phyloP scores from a whole-genome alignment of 2,797 vertebrate genomes.

The Lemur catta region DNA sequence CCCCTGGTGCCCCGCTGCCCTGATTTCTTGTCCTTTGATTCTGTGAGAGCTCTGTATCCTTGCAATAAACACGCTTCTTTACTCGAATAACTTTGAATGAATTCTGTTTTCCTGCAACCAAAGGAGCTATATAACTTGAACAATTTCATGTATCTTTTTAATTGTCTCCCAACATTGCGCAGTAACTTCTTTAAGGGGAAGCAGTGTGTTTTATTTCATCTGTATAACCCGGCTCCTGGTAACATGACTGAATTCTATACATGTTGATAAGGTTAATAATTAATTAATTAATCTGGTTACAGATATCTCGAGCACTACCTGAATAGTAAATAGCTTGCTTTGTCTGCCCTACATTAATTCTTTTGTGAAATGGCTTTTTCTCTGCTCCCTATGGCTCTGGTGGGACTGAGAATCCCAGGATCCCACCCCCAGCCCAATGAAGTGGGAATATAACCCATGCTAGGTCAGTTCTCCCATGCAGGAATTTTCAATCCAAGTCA shows the following conservation, averaged over 20 bases:
- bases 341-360: neutral
- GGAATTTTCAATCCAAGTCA: neutral
- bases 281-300: neutral
- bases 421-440: neutral
- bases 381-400: neutral
- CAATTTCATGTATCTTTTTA: neutral
- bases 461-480: neutral
- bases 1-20: neutral
- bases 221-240: neutral
- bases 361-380: neutral
- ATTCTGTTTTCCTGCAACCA: slow-evolving; percentile 51
- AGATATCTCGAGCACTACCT: neutral
- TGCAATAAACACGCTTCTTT: slow-evolving; percentile 4
- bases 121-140: slow-evolving; percentile 44
- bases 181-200: slow-evolving; percentile 29
- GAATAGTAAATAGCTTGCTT: neutral
- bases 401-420: neutral
- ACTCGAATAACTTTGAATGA: slow-evolving; percentile 44
- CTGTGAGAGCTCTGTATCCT: neutral
- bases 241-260: neutral
- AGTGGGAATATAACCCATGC: neutral
- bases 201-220: neutral
- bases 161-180: neutral
- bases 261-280: slow-evolving; percentile 20
- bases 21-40: slow-evolving; percentile 20